Base-by-base conservation (phyloP, 2,113 vertebrate genomes). In the Nerophis ophidion region DNA sequence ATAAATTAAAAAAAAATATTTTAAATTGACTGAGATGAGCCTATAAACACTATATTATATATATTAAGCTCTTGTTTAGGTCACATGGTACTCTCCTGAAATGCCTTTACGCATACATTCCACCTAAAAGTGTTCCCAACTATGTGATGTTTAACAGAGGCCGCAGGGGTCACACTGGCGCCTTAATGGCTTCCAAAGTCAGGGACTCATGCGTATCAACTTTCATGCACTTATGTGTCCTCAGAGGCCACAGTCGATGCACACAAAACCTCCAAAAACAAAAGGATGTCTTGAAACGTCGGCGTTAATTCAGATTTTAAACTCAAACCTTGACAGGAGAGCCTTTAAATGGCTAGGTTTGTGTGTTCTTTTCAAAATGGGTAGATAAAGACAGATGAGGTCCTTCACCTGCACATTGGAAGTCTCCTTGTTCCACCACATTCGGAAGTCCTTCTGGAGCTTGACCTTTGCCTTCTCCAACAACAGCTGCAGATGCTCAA, bases 401-500 rank as follows among this genome's bases (percentile, higher is more conserved):
- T 57, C 58, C 16, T 17, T 68, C 86, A 98, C 96, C 92, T 95
- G 90, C 55, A 89, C 47, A 26, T 60, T 82, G 16, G 54, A 66
- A 48, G 88, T 56, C 70, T 97, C 90, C 70, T 89, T 86, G 47
- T 74, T 87, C 94, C 96, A 98, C 93, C 94, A 97, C 64, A 80
- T 81, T 63, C 94, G 87, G 58, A 98, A 99, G 63, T 97, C 95
- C 63, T 82, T 96, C 83, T 92, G 92, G 63, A 97, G 76, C 61
- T 93, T 96, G 80, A 93, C 71, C 76, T 93, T 95, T 26, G 85
- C 71, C 81, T 88, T 94, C 66, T 94, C 90, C 86, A 89, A 71
- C 72, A 98, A 87, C 72, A 94, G 87, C 86, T 97, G 93, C 57
- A 98, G 69, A 80, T 98, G 93, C 63, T 96, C 94, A 9, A 95